Conservation (phyloP, 1,140 invertebrate species). For the Ceratoteleas bidentatus region DNA sequence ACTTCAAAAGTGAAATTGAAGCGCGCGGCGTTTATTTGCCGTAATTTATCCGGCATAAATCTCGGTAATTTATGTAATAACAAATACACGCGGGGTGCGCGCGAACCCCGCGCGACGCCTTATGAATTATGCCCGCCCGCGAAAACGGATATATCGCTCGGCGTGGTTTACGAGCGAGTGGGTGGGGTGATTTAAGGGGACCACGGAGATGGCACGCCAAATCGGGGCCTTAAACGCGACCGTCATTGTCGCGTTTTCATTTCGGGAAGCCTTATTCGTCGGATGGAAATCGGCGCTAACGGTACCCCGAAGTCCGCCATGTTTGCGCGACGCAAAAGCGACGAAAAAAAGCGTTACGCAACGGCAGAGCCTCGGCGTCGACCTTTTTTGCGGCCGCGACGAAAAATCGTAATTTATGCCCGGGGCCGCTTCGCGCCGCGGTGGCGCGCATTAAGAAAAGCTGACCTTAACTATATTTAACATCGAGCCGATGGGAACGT, state of each 20-base stretch:
- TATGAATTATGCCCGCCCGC: conserved; percentile 51
- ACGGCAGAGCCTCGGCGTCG: too few relatives aligned
- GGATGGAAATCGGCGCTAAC: conserved; percentile 34
- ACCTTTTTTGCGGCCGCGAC: too few relatives aligned
- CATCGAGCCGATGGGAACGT: conserved; percentile 52
- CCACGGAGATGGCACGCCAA: conserved; percentile 55
- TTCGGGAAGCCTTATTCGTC: conserved; percentile 28
- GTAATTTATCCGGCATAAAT: conserved; percentile 39
- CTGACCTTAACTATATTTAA: conserved; percentile 51
- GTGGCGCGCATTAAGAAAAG: conserved; percentile 17
- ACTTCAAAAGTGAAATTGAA: conserved; percentile 25
- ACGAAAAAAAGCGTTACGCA: too few relatives aligned
- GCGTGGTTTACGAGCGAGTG: conserved; percentile 48
- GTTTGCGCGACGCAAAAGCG: too few relatives aligned
- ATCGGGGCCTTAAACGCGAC: conserved; percentile 57
- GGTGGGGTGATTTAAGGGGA: conserved; percentile 57
- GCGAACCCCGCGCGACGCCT: conserved; percentile 15
- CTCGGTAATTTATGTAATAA: conserved; percentile 51
- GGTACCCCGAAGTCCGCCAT: conserved; percentile 15
- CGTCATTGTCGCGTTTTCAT: conserved; percentile 57
- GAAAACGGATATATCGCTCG: conserved; percentile 49
- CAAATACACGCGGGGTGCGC: conserved; percentile 29
- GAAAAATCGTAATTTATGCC: conserved; percentile 34
- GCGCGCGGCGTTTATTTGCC: conserved; percentile 4
- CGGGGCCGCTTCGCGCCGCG: conserved; percentile 15